phyloP scores from a whole-genome alignment of 2,113 vertebrate species.

The Megaceryle maxima region DNA sequence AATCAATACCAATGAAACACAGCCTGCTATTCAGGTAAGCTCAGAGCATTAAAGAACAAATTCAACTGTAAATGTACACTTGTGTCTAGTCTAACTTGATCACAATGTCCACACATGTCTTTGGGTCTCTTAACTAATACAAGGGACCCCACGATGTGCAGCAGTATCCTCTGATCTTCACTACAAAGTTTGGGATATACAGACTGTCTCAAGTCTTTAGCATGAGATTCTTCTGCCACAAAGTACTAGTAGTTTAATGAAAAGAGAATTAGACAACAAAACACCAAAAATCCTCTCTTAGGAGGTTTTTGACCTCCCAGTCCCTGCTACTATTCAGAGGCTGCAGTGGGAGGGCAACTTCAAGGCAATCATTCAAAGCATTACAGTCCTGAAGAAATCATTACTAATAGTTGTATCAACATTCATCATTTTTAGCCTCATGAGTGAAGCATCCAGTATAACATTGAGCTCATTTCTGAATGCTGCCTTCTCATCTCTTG shows the following conservation, averaged over 20 bases:
- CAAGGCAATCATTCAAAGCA: not conserved
- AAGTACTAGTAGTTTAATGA: not conserved
- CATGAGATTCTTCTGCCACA: not conserved
- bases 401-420: conserved; percentile 6
- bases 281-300: not conserved
- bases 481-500: not conserved
- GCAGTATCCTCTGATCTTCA: not conserved
- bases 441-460: not conserved
- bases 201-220: not conserved
- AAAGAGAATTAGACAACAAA: not conserved
- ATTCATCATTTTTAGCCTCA: not conserved
- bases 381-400: not conserved
- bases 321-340: not conserved
- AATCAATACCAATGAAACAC: not conserved
- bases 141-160: fast-evolving
- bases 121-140: not conserved
- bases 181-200: not conserved
- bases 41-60: not conserved
- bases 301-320: not conserved
- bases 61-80: not conserved
- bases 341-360: not conserved
- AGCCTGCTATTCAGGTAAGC: not conserved
- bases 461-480: not conserved
- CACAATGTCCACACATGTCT: not conserved
- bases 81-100: not conserved